Conservation (phyloP, 2,113 vertebrate species). For the Rhabdomys dilectus region DNA sequence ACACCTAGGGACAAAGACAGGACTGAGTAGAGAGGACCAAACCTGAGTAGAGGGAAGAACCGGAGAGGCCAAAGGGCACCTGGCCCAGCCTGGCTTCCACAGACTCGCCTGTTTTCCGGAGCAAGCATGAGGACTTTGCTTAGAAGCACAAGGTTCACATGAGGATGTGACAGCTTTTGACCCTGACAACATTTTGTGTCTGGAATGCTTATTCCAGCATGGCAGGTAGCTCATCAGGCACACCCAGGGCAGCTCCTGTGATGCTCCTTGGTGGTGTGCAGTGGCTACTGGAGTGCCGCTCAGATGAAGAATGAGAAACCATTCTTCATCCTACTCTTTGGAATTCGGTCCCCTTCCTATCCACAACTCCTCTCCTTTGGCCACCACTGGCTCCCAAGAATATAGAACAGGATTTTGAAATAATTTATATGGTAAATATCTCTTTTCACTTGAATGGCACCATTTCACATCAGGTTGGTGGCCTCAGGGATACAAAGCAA, state of each 20-base stretch:
- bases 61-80: background rate
- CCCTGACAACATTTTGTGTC: background rate
- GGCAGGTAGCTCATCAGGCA: background rate
- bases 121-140: background rate
- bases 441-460: background rate
- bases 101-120: background rate
- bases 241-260: background rate
- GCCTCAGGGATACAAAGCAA: background rate
- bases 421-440: background rate
- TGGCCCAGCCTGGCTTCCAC: background rate
- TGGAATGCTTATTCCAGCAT: conserved; percentile 49
- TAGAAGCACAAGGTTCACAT: background rate
- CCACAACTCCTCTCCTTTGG: background rate
- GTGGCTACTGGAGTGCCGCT: background rate
- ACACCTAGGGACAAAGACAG: background rate
- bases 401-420: no score
- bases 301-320: background rate
- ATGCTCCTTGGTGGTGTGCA: background rate
- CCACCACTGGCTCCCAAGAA: background rate
- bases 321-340: background rate
- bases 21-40: background rate
- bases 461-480: background rate
- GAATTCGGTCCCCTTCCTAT: background rate
- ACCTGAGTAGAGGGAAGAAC: background rate
- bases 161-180: background rate